A percentile compares a stretch with the other conserved stretches of the same genome.
These are phyloP conservation scores for Dioctria rufipes DNA, from an alignment of 2,888 invertebrate genomes.

Conservation along the genomic window DNA sequence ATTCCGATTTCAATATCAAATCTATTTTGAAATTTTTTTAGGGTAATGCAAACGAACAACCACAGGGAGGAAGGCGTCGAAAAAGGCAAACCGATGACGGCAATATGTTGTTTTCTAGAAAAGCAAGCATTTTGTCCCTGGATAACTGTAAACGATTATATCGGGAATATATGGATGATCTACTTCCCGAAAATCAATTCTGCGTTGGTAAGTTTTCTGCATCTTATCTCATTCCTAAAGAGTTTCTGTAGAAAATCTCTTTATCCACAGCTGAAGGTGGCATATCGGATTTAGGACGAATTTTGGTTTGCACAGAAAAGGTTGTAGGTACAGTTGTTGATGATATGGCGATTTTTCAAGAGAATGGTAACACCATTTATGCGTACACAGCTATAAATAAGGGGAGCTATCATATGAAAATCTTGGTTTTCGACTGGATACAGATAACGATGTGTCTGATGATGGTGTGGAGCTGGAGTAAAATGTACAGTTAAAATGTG, in stretches of 20 bases:
- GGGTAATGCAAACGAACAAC: too few species aligned
- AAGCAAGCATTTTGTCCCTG: neutral
- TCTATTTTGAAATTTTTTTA: too few species aligned
- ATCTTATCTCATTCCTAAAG: neutral
- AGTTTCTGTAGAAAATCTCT: neutral
- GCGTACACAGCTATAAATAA: neutral
- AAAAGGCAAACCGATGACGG: too few species aligned
- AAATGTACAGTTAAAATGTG: too few species aligned
- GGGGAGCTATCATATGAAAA: too few species aligned
- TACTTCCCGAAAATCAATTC: conserved; percentile 2
- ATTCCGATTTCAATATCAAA: too few species aligned
- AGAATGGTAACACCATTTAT: neutral
- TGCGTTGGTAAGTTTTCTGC: conserved; percentile 19
- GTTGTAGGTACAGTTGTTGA: conserved; percentile 31
- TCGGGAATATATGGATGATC: conserved; percentile 1
- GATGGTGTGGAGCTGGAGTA: too few species aligned
- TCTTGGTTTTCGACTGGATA: too few species aligned
- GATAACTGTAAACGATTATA: neutral
- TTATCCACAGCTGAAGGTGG: conserved; percentile 26
- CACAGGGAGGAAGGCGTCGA: too few species aligned
- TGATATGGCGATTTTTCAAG: neutral
- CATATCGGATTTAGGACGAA: conserved; percentile 15
- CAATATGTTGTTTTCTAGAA: too few species aligned
- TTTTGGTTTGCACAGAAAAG: conserved; percentile 9
- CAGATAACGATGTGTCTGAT: too few species aligned